Evolutionary conservation across 1,140 invertebrate genomes (phyloP).

Genomic region (Lineus longissimus): DNA sequence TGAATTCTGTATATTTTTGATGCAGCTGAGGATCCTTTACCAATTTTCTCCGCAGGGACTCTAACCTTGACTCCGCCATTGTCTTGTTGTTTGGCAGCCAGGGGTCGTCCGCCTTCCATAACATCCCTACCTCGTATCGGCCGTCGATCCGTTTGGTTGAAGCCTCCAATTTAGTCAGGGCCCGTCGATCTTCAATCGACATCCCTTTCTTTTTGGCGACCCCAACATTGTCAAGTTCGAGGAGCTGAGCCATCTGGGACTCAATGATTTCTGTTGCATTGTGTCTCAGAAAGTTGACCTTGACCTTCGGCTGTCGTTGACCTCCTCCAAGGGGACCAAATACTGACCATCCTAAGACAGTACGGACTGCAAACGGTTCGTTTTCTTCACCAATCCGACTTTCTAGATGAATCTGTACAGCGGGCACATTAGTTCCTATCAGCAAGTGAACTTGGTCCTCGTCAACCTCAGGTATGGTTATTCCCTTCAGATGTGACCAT

Average conservation of each 20-base stretch:
- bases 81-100: not conserved
- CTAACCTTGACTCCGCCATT: not conserved
- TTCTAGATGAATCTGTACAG: constrained; percentile 15
- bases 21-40: not conserved
- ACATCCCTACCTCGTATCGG: not conserved
- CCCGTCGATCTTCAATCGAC: not conserved
- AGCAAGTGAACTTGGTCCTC: too few species aligned
- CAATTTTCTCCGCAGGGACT: not conserved
- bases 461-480: too few species aligned
- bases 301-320: not conserved
- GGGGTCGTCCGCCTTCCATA: not conserved
- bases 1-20: not conserved
- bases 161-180: not conserved
- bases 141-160: not conserved
- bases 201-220: too few species aligned
- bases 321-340: constrained; percentile 12
- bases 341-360: constrained; percentile 19
- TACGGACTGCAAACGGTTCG: constrained; percentile 20
- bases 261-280: not conserved
- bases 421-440: too few species aligned
- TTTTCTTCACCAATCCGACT: not conserved
- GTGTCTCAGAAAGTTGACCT: not conserved
- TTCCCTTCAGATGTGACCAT: too few species aligned
- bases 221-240: not conserved
- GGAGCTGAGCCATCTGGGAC: not conserved